Evolutionary conservation across 2,888 invertebrate genomes (phyloP).

Genomic region (Trypoxylon attenuatum): DNA sequence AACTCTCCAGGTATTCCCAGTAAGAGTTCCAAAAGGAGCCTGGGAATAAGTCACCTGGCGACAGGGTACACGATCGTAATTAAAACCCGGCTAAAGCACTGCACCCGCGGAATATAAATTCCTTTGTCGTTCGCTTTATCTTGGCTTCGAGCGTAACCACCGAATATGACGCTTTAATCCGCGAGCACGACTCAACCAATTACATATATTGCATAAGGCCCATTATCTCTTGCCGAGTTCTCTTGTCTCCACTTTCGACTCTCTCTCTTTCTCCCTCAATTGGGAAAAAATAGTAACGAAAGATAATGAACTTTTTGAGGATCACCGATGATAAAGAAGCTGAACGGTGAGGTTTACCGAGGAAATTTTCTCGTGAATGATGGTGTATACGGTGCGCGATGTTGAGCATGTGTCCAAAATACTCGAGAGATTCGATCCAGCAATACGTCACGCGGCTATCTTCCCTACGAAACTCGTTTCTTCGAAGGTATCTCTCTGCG

Average conservation of each 20-base stretch:
- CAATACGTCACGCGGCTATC: conserved; percentile 32
- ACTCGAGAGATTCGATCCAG: conserved; percentile 27
- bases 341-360: too few relatives aligned
- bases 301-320: too few relatives aligned
- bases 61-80: conserved; percentile 31
- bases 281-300: too few relatives aligned
- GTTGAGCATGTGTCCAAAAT: conserved; percentile 14
- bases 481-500: background rate
- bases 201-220: too few relatives aligned
- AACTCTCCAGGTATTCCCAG: conserved; percentile 80
- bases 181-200: too few relatives aligned
- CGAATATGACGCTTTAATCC: too few relatives aligned
- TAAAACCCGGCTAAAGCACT: conserved; percentile 14
- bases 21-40: conserved; percentile 82
- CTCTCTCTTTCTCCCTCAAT: too few relatives aligned
- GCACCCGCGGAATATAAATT: background rate
- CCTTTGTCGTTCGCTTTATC: background rate
- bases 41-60: conserved; percentile 78
- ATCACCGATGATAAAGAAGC: too few relatives aligned
- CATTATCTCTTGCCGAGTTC: too few relatives aligned
- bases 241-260: too few relatives aligned
- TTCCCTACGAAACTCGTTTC: conserved; percentile 38
- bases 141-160: too few relatives aligned
- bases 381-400: background rate
- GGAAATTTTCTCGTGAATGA: background rate